Evolutionary conservation across 2,888 invertebrate species (phyloP), one percentile per base, ranked within the genome.

Genomic region (Drosophila falleni): DNA sequence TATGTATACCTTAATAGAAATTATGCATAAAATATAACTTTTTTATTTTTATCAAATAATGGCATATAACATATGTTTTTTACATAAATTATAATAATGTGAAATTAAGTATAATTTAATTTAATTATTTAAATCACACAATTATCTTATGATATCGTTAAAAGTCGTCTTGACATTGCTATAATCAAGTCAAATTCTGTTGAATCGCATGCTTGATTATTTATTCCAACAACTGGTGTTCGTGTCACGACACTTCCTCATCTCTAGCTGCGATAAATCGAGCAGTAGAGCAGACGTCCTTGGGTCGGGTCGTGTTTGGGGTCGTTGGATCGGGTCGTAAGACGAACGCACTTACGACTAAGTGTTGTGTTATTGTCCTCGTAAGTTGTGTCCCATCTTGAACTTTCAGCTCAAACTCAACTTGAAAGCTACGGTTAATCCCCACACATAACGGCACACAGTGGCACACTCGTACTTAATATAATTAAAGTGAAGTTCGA

Each of bases 381-480:
- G 41, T 50, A 63, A 41, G 37, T 29, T 41, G 60, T 19, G 41
- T 44, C 39, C 47, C 44, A 58, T 67, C 39, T 53, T n/a, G 39
- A 62, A 33, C 58, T 46, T 61, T 26, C 35, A 53, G 47, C 4
- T 5, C 19, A 19, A 19, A 19, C 39, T 23, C 33, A 69, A 74
- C 66, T 78, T 68, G 85, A 80, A 56, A n/a, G n/a, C n/a, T n/a
- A 78, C 46, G 10, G 35, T 58, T 58, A 58, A 84, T 84, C 71
- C 68, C 56, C 59, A 50, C 26, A 59, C 60, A 55, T 58, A 50
- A 58, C 58, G 58, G 54, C 49, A 33, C 50, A 39, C 44, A 44
- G 49, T 49, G 55, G 33, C 76, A 62, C 59, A 29, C 29, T 5
- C 26, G 6, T 26, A 26, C 26, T 29, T 26, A 26, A 2, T 29